These are phyloP conservation scores for Zaprionus nigranus DNA, from an alignment of 1,140 invertebrate species.

Conservation along the genomic window DNA sequence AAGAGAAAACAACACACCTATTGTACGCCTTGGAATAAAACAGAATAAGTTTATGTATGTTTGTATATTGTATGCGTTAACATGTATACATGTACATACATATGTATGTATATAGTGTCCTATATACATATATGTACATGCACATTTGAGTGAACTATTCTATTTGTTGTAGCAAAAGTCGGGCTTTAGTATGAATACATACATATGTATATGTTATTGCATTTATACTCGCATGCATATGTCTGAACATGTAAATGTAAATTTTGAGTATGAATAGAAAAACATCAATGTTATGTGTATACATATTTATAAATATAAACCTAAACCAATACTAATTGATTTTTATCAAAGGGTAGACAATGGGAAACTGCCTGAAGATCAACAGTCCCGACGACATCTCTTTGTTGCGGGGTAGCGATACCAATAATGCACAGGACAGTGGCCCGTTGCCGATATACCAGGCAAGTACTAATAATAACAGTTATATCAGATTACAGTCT, in stretches of 20 bases:
- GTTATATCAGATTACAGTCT: not conserved
- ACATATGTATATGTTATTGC: not conserved
- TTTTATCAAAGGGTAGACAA: slow-evolving; percentile 53
- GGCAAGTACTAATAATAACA: slow-evolving; percentile 19
- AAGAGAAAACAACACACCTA: not conserved
- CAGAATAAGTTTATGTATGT: too few relatives aligned
- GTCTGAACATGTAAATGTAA: not conserved
- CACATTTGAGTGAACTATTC: not conserved
- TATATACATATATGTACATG: not conserved
- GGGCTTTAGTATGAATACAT: not conserved
- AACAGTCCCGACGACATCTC: slow-evolving; percentile 87
- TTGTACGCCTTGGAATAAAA: too few relatives aligned
- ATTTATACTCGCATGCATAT: slow-evolving; percentile 15
- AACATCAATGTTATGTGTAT: not conserved
- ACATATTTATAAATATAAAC: not conserved
- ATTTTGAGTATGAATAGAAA: not conserved
- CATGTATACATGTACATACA: not conserved
- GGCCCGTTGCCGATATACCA: slow-evolving; percentile 41
- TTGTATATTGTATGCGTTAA: not conserved
- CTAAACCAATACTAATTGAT: not conserved
- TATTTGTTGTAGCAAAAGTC: not conserved
- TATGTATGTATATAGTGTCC: not conserved
- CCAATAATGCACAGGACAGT: slow-evolving; percentile 75
- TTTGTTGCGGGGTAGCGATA: slow-evolving; percentile 86
- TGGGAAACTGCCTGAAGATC: slow-evolving; percentile 88